Evolutionary conservation across 2,113 vertebrate species (phyloP), one percentile per base, ranked within the genome.

Genomic region (Neolamprologus sp.): DNA sequence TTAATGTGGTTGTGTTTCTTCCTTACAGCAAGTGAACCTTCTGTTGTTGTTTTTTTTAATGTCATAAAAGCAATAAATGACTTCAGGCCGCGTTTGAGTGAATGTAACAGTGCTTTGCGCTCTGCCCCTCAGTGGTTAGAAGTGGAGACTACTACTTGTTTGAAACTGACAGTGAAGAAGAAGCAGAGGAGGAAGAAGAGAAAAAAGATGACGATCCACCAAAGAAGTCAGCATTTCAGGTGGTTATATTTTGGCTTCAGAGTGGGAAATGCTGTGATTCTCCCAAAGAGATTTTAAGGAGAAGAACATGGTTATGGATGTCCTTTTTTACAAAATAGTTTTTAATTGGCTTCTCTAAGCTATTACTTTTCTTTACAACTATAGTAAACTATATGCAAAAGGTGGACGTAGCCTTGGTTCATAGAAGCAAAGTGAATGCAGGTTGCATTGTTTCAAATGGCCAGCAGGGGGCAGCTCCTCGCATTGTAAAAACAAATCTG

Each of bases 141-240:
- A 99, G 98, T 96, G 99, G 99, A 96, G 98, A 99, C 97, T 99
- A 99, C 98, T 99, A 99, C 97, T 97, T 99, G 92, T 99, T 99
- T 99, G 99, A 99, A 96, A 99, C 99, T 94, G 99, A 99, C 90
- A 99, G 99, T 86, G 99, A 99, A 97, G 99, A 99, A 49, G 98
- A 99, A 84, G 98, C 98, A 80, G 97, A 99, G 75, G 97, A 99
- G 73, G 98, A 99, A 78, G 96, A 98, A 9, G 96, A 97, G 45
- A 97, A 97, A 96, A 98, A 97, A 89, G 98, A 99, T 12, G 98
- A 98, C 14, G 98, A 99, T 3, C 96, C 89, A 3, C 97, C 97
- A 1, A 97, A 96, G 91, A 99, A 97, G 94, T 99, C 98, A 5
- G 98, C 98, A 0, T 99, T 99, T 93, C 98, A 98, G 98, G 99